A percentile compares a stretch with the other conserved stretches of the same genome.
Evolutionary conservation across 2,113 vertebrate species (phyloP).

Genomic region (Ovis aries): ARS-UI_Ramb_v3.0 NC_056072.1:32363001-32363500

Average conservation of each 20-base stretch:
- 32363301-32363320: neutral
- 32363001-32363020: too few species aligned
- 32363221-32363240: neutral
- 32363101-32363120: too few species aligned
- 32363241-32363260: neutral
- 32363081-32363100: too few species aligned
- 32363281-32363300: neutral
- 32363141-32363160: too few species aligned
- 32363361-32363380: neutral
- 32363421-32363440: neutral
- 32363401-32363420: neutral
- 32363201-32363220: neutral
- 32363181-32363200: neutral
- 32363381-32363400: neutral
- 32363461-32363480: neutral
- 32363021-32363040: too few species aligned
- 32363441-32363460: neutral
- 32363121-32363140: too few species aligned
- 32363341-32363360: neutral
- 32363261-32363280: neutral
- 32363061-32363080: too few species aligned
- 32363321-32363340: neutral
- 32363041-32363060: too few species aligned
- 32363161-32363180: too few species aligned
- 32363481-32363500: neutral